Evolutionary conservation across 2,797 vertebrate species (phyloP).

Genomic region (Paedocypris micromegethes): DNA sequence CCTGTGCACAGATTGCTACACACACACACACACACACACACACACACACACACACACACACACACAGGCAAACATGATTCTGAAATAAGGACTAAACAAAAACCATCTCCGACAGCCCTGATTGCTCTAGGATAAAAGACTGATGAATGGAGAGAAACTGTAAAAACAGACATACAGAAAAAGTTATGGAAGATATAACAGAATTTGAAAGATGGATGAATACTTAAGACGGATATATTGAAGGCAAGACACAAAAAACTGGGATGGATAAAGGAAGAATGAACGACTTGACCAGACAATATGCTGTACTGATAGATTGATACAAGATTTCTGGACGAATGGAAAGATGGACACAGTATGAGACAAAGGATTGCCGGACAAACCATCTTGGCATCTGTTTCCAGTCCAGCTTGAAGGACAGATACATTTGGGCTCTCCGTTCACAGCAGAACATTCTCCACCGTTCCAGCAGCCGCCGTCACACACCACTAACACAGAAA

Average conservation of each 20-base stretch:
- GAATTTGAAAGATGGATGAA: too few species aligned
- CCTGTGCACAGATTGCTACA: conserved; percentile 80
- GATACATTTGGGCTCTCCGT: conserved; percentile 74
- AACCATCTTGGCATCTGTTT: conserved; percentile 80
- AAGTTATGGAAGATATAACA: too few species aligned
- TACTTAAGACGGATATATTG: too few species aligned
- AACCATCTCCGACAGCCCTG: background rate
- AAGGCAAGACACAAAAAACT: too few species aligned
- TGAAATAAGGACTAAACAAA: background rate
- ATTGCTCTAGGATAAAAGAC: too few species aligned
- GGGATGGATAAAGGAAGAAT: too few species aligned
- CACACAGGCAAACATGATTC: conserved; percentile 12
- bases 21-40: conserved; percentile 46
- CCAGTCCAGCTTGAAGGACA: conserved; percentile 82
- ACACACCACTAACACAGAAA: conserved; percentile 65
- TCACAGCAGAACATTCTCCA: conserved; percentile 74
- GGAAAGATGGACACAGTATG: conserved; percentile 9
- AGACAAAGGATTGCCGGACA: conserved; percentile 37
- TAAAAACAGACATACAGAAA: too few species aligned
- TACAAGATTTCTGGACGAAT: too few species aligned
- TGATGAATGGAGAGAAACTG: too few species aligned
- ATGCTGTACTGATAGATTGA: too few species aligned
- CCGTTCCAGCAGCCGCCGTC: conserved; percentile 81
- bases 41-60: conserved; percentile 46
- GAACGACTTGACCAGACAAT: too few species aligned